Evolutionary conservation across 2,888 invertebrate species (phyloP).

Genomic region (Ametastegia equiseti): DNA sequence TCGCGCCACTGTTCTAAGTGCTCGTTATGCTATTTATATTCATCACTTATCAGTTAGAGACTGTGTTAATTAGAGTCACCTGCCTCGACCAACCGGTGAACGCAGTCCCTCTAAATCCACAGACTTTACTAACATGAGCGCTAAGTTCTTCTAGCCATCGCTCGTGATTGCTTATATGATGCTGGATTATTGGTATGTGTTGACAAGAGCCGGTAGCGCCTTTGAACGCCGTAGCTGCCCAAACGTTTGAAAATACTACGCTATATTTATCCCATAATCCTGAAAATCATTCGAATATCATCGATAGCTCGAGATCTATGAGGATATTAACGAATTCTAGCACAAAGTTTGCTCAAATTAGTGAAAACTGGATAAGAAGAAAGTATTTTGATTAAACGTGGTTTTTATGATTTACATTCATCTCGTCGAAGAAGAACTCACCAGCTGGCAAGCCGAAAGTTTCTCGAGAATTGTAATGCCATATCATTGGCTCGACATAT

Average conservation of each 20-base stretch:
- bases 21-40: background rate
- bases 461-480: constrained; percentile 82
- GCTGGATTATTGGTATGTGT: constrained; percentile 82
- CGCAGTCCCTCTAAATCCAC: constrained; percentile 81
- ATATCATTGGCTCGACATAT: constrained; percentile 83
- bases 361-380: constrained; percentile 2
- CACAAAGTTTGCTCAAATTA: constrained; percentile 3
- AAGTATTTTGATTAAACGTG: background rate
- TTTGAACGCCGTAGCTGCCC: constrained; percentile 91
- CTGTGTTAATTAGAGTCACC: constrained; percentile 34
- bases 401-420: background rate
- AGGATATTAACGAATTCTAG: background rate
- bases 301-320: constrained; percentile 3
- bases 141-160: constrained; percentile 83
- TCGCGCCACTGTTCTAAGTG: background rate
- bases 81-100: constrained; percentile 88
- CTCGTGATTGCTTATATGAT: constrained; percentile 87
- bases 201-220: constrained; percentile 89
- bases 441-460: constrained; percentile 77
- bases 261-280: constrained; percentile 83
- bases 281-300: constrained; percentile 59
- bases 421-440: constrained; percentile 53
- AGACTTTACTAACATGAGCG: constrained; percentile 76
- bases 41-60: background rate
- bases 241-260: constrained; percentile 83